Conservation (phyloP, 64 coral and sea anemone species). For the Platygyra sinensis region DNA sequence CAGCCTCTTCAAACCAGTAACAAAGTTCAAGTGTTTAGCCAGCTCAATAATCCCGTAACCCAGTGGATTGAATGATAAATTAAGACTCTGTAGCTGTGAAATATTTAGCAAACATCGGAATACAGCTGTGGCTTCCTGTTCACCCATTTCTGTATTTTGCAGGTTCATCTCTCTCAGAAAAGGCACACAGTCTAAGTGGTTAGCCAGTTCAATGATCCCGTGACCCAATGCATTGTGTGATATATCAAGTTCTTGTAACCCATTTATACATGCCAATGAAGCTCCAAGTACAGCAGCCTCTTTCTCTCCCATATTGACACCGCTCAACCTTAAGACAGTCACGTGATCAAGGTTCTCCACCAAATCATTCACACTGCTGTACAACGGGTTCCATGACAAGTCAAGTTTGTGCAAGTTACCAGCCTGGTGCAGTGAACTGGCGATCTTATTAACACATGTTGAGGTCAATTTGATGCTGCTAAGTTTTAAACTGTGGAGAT, state of each 20-base stretch:
- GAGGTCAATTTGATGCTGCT: neutral
- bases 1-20: neutral
- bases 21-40: neutral
- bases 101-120: neutral
- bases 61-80: neutral
- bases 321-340: too few relatives aligned
- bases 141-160: neutral
- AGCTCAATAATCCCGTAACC: neutral
- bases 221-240: neutral
- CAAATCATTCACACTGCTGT: too few relatives aligned
- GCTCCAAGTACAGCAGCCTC: too few relatives aligned
- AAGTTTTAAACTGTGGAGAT: neutral
- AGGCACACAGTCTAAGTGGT: neutral
- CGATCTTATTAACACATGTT: neutral
- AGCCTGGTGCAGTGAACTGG: neutral
- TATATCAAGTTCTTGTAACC: neutral
- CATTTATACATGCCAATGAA: too few relatives aligned
- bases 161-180: neutral
- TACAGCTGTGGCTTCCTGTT: neutral
- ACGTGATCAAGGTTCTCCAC: too few relatives aligned
- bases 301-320: too few relatives aligned
- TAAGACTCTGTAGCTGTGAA: neutral
- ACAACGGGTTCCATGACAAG: too few relatives aligned
- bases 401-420: neutral
- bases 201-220: constrained; percentile 6